Conservation (phyloP, 1,140 invertebrate species). For the Zaprionus inermis region DNA sequence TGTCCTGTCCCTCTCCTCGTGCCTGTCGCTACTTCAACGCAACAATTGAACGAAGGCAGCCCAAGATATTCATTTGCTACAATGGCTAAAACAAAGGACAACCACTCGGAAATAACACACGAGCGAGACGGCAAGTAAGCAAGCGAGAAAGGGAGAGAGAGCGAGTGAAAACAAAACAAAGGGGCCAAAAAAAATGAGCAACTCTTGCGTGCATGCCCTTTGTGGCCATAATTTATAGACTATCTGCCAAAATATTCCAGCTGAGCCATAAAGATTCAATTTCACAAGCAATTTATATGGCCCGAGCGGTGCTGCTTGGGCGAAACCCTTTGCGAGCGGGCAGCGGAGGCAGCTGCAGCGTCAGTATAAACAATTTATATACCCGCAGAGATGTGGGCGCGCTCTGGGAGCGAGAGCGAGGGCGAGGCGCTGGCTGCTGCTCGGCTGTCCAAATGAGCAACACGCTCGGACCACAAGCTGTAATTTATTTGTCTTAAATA, state of each 20-base stretch:
- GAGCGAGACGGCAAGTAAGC: constrained; percentile 34
- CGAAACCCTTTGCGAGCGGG: constrained; percentile 35
- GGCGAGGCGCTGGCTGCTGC: neutral
- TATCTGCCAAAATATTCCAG: constrained; percentile 83
- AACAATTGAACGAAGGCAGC: constrained; percentile 57
- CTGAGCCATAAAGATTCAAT: constrained; percentile 83
- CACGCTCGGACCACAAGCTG: constrained; percentile 57
- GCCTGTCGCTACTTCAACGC: constrained; percentile 54
- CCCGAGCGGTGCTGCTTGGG: constrained; percentile 38
- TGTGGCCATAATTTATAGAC: constrained; percentile 83
- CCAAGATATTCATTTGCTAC: constrained; percentile 75
- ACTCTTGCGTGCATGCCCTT: constrained; percentile 76
- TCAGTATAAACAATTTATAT: constrained; percentile 54
- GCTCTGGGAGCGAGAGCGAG: neutral
- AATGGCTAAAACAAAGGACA: constrained; percentile 48
- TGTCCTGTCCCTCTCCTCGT: no score
- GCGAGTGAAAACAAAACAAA: constrained; percentile 19
- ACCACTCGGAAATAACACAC: constrained; percentile 45
- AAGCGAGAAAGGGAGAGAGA: constrained; percentile 20
- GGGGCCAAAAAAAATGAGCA: constrained; percentile 42
- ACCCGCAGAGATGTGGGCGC: constrained; percentile 39
- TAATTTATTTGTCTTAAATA: constrained; percentile 69
- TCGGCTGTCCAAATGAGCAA: constrained; percentile 65
- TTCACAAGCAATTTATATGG: constrained; percentile 82
- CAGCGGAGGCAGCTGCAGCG: no score